A percentile compares a stretch with the other conserved stretches of the same genome.
phyloP scores from a whole-genome alignment of 2,113 vertebrate species.

The Marcusenius ussheri region DNA sequence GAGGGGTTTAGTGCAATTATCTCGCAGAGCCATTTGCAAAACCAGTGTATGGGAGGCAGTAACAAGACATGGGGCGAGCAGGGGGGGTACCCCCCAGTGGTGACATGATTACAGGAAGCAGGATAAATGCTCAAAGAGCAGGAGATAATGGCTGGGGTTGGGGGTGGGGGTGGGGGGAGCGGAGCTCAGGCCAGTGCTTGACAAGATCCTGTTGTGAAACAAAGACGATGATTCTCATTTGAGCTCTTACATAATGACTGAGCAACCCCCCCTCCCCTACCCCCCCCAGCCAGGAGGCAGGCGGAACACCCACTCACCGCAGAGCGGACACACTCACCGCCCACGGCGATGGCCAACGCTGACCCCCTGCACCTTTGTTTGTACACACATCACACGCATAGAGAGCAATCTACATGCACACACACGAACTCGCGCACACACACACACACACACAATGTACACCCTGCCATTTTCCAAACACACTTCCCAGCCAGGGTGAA shows the following conservation, averaged over 20 bases:
- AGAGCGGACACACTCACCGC: background rate
- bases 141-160: background rate
- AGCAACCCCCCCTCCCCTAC: background rate
- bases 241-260: constrained; percentile 29
- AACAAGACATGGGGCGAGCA: background rate
- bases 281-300: background rate
- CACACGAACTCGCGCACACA: background rate
- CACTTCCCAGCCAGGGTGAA: background rate
- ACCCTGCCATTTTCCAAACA: background rate
- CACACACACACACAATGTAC: background rate
- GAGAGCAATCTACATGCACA: background rate
- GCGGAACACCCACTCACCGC: background rate
- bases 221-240: constrained; percentile 12
- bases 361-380: background rate
- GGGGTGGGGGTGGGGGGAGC: background rate
- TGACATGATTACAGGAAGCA: background rate
- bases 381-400: background rate
- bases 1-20: constrained; percentile 16
- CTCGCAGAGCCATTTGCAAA: background rate
- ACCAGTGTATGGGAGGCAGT: background rate
- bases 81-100: background rate
- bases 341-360: background rate
- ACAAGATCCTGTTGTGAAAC: background rate
- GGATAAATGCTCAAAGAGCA: background rate
- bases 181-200: background rate